Evolutionary conservation across 2,888 invertebrate genomes (phyloP).

Genomic region (Cremastinae sp.): DNA sequence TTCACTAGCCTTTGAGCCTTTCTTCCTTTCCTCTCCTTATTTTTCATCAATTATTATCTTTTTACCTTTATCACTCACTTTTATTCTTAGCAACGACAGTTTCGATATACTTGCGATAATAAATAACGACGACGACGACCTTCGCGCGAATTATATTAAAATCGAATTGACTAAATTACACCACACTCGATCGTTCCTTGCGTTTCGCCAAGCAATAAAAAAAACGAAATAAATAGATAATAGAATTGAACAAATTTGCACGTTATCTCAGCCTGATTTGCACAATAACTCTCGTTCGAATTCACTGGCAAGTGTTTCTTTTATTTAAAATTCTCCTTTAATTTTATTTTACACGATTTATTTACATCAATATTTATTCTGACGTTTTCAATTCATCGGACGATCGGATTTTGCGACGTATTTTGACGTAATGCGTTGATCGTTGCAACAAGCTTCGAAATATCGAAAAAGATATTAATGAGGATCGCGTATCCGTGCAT

Average conservation of each 20-base stretch:
- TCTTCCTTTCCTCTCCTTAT: not conserved
- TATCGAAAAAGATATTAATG: too few relatives aligned
- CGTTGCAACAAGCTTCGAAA: too few relatives aligned
- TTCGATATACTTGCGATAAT: constrained; percentile 14
- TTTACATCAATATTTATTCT: too few relatives aligned
- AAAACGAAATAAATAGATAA: too few relatives aligned
- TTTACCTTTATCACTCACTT: constrained; percentile 39
- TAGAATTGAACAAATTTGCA: not conserved
- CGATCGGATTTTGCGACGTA: too few relatives aligned
- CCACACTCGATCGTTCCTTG: constrained; percentile 30
- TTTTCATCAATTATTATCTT: not conserved
- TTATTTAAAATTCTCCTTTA: not conserved
- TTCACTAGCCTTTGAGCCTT: constrained; percentile 46
- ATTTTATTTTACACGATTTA: not conserved
- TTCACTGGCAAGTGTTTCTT: not conserved
- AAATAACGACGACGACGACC: not conserved
- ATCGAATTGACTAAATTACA: constrained; percentile 58
- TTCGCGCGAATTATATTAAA: constrained; percentile 8
- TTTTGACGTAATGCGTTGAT: too few relatives aligned
- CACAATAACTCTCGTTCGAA: not conserved
- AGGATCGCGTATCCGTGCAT: too few relatives aligned
- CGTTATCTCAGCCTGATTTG: not conserved
- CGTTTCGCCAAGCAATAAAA: constrained; percentile 16
- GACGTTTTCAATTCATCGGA: too few relatives aligned
- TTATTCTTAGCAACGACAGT: constrained; percentile 11